A percentile compares a stretch with the other conserved stretches of the same genome.
These are phyloP conservation scores for Apis cerana DNA, from an alignment of 1,140 invertebrate species.

Conservation along the genomic window DNA sequence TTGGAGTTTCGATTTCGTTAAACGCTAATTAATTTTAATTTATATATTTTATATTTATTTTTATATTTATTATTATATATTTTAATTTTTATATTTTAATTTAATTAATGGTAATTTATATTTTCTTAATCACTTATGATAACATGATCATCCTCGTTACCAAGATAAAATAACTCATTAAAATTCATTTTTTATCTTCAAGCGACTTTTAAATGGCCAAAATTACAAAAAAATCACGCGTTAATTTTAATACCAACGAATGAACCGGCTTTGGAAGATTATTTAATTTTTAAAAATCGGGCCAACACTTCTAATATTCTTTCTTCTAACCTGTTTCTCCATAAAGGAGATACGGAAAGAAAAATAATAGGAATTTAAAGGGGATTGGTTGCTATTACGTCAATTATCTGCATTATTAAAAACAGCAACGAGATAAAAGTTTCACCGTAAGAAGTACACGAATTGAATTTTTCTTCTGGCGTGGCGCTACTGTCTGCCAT, in stretches of 20 bases:
- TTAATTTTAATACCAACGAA: background rate
- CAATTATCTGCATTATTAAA: background rate
- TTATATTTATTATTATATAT: no score
- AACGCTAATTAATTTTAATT: background rate
- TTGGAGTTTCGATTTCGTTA: background rate
- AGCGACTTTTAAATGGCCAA: no score
- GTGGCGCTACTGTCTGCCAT: background rate
- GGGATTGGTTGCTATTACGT: background rate
- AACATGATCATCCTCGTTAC: no score
- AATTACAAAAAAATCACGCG: background rate
- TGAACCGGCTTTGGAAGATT: background rate
- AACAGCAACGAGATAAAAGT: background rate
- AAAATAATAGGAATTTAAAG: background rate
- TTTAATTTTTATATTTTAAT: no score
- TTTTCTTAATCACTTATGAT: background rate
- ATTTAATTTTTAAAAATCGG: background rate
- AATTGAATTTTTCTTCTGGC: no score
- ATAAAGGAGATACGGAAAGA: no score
- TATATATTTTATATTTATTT: no score
- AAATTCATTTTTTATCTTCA: no score
- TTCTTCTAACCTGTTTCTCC: no score
- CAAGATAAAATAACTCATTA: no score
- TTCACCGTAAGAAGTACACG: no score
- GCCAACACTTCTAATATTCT: background rate
- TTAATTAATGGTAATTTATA: no score